These are phyloP conservation scores for Epistrophe grossulariae DNA, from an alignment of 2,888 invertebrate genomes.

Conservation along the genomic window DNA sequence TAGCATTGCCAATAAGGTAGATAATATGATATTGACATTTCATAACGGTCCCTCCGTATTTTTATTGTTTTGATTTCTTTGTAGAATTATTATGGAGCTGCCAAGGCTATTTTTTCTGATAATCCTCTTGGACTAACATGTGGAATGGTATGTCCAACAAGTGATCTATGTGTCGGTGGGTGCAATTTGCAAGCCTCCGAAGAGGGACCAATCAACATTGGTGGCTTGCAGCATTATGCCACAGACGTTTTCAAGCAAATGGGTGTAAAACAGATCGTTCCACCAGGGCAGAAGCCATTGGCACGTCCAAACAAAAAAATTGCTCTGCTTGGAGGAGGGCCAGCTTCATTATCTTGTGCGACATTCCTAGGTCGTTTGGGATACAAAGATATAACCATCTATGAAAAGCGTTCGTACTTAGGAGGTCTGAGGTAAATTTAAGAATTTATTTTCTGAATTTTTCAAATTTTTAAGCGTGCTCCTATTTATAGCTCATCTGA, in stretches of 20 bases:
- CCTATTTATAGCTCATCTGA: slow-evolving; percentile 90
- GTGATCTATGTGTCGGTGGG: slow-evolving; percentile 98
- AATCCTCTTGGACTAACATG: slow-evolving; percentile 98
- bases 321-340: slow-evolving; percentile 96
- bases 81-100: slow-evolving; percentile 98
- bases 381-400: slow-evolving; percentile 95
- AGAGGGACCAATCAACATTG: slow-evolving; percentile 99
- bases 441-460: not conserved
- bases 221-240: slow-evolving; percentile 98
- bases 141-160: slow-evolving; percentile 99
- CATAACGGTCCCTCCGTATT: not conserved
- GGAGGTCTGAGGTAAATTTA: slow-evolving; percentile 93
- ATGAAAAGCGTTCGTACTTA: slow-evolving; percentile 93
- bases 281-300: slow-evolving; percentile 87
- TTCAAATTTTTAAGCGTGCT: not conserved
- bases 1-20: slow-evolving; percentile 96
- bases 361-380: slow-evolving; percentile 97
- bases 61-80: not conserved
- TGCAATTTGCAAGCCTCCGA: slow-evolving; percentile 98
- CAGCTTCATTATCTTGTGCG: slow-evolving; percentile 97
- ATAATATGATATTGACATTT: fast-evolving
- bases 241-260: slow-evolving; percentile 98
- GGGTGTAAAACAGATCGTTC: slow-evolving; percentile 94
- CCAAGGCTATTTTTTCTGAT: slow-evolving; percentile 97
- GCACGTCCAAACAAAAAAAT: slow-evolving; percentile 86